Evolutionary conservation across 1,140 invertebrate species (phyloP), one percentile per base, ranked within the genome.

Genomic region (Trachymyrmex cornetzi): DNA sequence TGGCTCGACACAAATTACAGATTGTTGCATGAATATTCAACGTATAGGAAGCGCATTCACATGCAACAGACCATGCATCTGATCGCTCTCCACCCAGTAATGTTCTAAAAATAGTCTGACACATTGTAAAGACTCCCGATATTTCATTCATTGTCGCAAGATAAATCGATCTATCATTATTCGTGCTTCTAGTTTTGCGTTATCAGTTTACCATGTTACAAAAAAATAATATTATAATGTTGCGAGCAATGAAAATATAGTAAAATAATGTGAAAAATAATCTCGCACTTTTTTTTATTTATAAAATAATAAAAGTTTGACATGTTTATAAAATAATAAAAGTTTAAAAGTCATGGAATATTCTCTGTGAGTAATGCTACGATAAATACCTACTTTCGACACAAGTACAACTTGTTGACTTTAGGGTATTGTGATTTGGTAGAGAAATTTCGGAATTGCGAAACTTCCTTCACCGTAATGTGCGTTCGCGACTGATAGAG

Each of bases 1-100:
- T 74, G 69, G 38, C 80, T 84, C 80, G 80, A 75, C 55, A 84
- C 81, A 88, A 89, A 89, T 89, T 86, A 89, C 74, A 55, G 53
- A 48, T 63, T 59, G 57, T 67, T 57, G 61, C 53, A 86, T 89
- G 88, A 89, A 89, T 89, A 89, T 86, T 89, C 71, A 87, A 81
- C 77, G 59, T 77, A 22, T 66, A 24, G 61, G 50, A 74, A 77
- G 88, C 82, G 81, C 75, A 86, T 89, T 89, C 85, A 38, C 72
- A 63, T 67, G 80, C 66, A 61, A 88, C 67, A 71, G 85, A 86
- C 71, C 69, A 59, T 66, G 53, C 87, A 89, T 88, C 87, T 89
- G 82, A 86, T 89, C 87, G 80, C 69, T 44, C 74, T 55, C 72
- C 50, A 30, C n/a, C 67, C 69, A 61, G 69, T 53, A 50, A 50